Conservation (phyloP, 2,113 vertebrate species). For the Hippocampus mohnikei region DNA sequence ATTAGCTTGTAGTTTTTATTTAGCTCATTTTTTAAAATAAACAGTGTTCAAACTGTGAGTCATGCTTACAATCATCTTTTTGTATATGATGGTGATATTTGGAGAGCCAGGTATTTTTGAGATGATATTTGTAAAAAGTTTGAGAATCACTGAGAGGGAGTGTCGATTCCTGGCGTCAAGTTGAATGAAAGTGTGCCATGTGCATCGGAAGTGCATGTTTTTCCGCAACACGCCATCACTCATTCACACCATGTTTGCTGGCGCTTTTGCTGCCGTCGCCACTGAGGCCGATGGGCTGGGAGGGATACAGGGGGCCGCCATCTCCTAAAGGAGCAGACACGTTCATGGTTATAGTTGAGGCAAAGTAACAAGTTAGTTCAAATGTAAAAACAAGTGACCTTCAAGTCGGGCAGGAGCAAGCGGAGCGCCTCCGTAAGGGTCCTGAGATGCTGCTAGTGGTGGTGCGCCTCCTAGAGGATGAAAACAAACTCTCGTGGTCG, state of each 20-base stretch:
- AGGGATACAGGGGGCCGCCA: conserved; percentile 57
- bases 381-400: conserved; percentile 40
- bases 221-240: neutral
- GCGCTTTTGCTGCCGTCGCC: conserved; percentile 62
- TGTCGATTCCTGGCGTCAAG: too few relatives aligned
- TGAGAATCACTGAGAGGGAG: too few relatives aligned
- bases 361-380: neutral
- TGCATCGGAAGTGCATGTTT: neutral
- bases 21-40: too few relatives aligned
- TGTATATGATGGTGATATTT: too few relatives aligned
- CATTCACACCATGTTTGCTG: conserved; percentile 65
- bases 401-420: conserved; percentile 65
- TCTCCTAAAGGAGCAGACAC: conserved; percentile 48
- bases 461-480: conserved; percentile 30
- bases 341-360: neutral
- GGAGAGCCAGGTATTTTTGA: too few relatives aligned
- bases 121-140: too few relatives aligned
- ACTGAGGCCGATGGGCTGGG: conserved; percentile 59
- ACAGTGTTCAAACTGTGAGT: too few relatives aligned
- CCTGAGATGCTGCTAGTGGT: conserved; percentile 46
- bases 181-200: too few relatives aligned
- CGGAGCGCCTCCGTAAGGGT: conserved; percentile 58
- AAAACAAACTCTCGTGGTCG: neutral
- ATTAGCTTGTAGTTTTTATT: too few relatives aligned
- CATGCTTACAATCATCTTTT: too few relatives aligned